These are phyloP conservation scores for Epinotia ramella DNA, from an alignment of 2,888 invertebrate genomes.

Conservation along the genomic window DNA sequence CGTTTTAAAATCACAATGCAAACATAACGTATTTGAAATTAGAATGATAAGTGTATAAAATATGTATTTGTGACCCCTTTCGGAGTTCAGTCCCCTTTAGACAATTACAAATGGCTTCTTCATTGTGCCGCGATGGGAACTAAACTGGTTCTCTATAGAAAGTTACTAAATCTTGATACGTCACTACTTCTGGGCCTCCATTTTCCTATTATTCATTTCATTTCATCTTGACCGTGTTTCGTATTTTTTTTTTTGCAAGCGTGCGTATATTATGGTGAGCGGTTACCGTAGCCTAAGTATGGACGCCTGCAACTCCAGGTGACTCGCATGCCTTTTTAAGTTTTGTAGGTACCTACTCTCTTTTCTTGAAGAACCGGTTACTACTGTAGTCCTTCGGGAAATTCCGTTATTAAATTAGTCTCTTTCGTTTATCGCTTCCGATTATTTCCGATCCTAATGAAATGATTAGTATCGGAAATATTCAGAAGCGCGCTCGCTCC, in stretches of 20 bases:
- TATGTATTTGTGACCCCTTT: conserved; percentile 48
- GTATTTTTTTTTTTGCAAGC: neutral
- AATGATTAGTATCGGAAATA: too few species aligned
- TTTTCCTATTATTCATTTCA: neutral
- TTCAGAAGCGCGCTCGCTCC: neutral
- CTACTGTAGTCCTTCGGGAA: too few species aligned
- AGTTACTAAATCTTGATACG: conserved; percentile 29
- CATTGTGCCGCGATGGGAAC: conserved; percentile 51
- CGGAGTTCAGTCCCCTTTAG: conserved; percentile 53
- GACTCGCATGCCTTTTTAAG: too few species aligned
- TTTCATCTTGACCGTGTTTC: neutral
- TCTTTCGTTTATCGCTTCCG: neutral
- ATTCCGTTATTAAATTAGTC: too few species aligned
- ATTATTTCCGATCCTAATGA: neutral
- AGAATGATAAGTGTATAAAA: conserved; percentile 39
- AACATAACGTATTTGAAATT: conserved; percentile 39
- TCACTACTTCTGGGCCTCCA: conserved; percentile 8
- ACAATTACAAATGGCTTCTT: conserved; percentile 67
- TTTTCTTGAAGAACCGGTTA: too few species aligned
- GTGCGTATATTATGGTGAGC: too few species aligned
- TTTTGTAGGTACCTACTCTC: too few species aligned
- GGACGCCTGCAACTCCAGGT: too few species aligned
- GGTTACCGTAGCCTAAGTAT: too few species aligned
- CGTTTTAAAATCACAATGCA: conserved; percentile 34
- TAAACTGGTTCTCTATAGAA: conserved; percentile 47